These are phyloP conservation scores for Tholera decimalis DNA, from an alignment of 2,888 invertebrate genomes.

Conservation along the genomic window DNA sequence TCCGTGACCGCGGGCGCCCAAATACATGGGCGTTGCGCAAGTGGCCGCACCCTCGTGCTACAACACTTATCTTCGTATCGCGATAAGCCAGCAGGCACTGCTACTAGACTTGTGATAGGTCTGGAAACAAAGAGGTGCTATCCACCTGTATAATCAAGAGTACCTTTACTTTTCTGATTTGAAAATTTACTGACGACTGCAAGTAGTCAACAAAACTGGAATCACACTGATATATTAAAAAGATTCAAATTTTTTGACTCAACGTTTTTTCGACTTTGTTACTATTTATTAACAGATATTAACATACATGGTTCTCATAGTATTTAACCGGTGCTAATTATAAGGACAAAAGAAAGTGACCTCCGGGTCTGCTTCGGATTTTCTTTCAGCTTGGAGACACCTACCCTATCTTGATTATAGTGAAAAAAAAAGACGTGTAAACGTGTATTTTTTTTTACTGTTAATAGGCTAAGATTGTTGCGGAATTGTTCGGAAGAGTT, in stretches of 20 bases:
- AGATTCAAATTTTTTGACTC: not conserved
- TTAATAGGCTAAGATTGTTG: too few species aligned
- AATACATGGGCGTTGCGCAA: conserved; percentile 50
- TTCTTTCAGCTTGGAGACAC: too few species aligned
- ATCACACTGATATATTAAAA: not conserved
- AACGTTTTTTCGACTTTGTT: too few species aligned
- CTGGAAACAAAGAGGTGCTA: not conserved
- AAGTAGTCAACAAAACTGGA: not conserved
- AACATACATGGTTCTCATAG: too few species aligned
- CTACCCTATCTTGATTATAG: too few species aligned
- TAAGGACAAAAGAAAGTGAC: too few species aligned
- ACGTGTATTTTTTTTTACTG: too few species aligned
- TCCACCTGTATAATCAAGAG: not conserved
- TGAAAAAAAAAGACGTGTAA: too few species aligned
- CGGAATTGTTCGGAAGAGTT: too few species aligned
- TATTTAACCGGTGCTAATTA: too few species aligned
- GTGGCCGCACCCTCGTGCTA: conserved; percentile 28
- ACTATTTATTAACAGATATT: too few species aligned
- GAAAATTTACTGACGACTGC: not conserved
- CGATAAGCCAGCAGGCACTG: conserved; percentile 30
- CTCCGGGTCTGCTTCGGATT: too few species aligned
- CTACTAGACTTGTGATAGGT: conserved; percentile 20
- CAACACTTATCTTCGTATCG: conserved; percentile 50
- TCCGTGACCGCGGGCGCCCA: conserved; percentile 29
- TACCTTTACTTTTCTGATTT: not conserved